Base-by-base conservation (phyloP, 2,888 invertebrate genomes). In the Scotopteryx bipunctaria region DNA sequence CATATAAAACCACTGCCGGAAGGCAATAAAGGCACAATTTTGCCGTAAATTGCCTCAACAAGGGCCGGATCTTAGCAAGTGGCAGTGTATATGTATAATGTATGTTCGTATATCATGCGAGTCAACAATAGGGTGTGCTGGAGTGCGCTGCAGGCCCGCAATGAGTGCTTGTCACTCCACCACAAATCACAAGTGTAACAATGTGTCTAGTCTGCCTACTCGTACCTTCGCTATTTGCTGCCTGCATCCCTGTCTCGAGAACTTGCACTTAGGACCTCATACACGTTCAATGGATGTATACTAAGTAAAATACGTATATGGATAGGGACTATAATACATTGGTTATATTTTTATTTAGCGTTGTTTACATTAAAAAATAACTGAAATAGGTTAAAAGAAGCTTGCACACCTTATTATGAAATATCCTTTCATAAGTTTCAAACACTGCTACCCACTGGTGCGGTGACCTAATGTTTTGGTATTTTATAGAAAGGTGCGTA, bases 121-220 rank as follows among this genome's bases (percentile, higher is more conserved):
- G 71, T 70, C 65, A 70, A 77, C 76, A 77, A 77, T 77, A 60
- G 73, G 67, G 67, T 63, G 64, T 60, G 65, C 29, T 61, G 66
- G 67, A 73, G 77, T 72, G 61, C 65, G 70, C 57, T 66, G 66
- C 64, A 64, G 63, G 73, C 56, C 59, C 61, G 74, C 74, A 71
- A 73, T 71, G 78, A 78, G 79, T 71, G 69, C 74, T 72, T 73
- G 78, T 78, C 79, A 78, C 79, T 82, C 73, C 68, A 49, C 71
- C 73, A 71, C 78, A 78, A 76, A 82, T 81, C 77, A 79, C 65
- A 55, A 78, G 72, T 67, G 67, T 55, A 59, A 63, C 59, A 59
- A 62, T 59, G 45, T 55, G 69, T 67, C 66, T 67, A 49, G 43
- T 47, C 50, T 37, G 15, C 36, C 48, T 40, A 14, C 48, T 48